Base-by-base conservation (phyloP, 1,140 invertebrate genomes). In the Tachypleus tridentatus region DNA sequence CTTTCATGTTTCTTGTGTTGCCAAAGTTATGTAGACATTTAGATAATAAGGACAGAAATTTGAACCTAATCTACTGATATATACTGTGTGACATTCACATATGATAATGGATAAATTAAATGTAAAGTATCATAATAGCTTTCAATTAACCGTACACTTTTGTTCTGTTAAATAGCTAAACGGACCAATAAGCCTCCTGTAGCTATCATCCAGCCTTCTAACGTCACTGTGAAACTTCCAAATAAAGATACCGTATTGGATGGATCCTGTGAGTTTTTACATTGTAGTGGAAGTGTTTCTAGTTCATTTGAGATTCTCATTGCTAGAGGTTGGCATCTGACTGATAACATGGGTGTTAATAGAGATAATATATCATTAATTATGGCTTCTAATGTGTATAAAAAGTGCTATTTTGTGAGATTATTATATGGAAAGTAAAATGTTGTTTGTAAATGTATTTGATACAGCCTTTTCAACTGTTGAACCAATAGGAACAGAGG, bases 201-300 rank as follows among this genome's bases (percentile, higher is more conserved):
- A 64, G 91, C 91, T 3, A 82, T 94, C 56, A 91, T 97, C 65
- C 87, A 86, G 48, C 92, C 93, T 3, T 79, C 85, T 0, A 82
- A 85, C 58, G 90, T 93, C 76, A 86, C 85, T 53, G 87, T 97
- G 4, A 91, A 93, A 70, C 78, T 93, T 67, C 93, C 92, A 6
- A 97, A 92, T 69, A 87, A 85, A 4, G 87, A 87, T 57, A 91
- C 91, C 5, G 88, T 96, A 29, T 81, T 97, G 8, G 93, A 97
- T 77, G 93, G 91, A 3, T 87, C 86, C 49, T 80, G 77, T 69
- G 66, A 66, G 68, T 64, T 57, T 51, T 29, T 49, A 29, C 48
- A 50, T 56, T 8, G 3, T 62, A 5, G 6, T 57, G 61, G 11
- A 47, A 56, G 9, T n/a, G 9, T 53, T 54, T 54, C 53, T 7